Percentiles rank a stretch among this genome's conserved stretches.
Conservation (phyloP, 2,113 vertebrate genomes). For the Fulica atra region DNA sequence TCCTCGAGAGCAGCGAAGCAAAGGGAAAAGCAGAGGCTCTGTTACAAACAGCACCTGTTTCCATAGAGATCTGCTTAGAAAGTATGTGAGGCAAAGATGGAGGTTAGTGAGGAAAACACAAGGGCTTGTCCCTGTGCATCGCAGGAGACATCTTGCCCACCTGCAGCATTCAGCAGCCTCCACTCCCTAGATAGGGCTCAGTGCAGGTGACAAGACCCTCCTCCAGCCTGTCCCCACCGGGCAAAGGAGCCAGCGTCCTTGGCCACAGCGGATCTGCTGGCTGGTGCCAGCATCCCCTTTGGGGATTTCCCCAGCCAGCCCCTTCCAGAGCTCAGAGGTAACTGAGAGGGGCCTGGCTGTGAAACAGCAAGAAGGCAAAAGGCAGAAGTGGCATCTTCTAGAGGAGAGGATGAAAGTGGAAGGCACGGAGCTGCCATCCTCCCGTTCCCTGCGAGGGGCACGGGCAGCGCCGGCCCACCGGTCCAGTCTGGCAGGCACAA, state of each 20-base stretch:
- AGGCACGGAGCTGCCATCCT: background rate
- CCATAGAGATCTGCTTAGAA: slow-evolving; percentile 60
- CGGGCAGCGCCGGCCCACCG: background rate
- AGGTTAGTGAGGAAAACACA: background rate
- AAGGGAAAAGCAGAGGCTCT: slow-evolving; percentile 13
- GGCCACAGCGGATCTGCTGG: background rate
- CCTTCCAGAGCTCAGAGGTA: background rate
- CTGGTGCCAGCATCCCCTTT: background rate
- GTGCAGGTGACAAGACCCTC: background rate
- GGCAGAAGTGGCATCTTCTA: background rate
- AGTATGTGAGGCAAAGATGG: background rate
- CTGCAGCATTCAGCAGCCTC: background rate
- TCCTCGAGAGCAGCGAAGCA: slow-evolving; percentile 7
- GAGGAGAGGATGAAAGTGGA: background rate
- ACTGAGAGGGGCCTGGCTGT: background rate
- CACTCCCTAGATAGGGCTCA: background rate
- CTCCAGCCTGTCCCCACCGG: background rate
- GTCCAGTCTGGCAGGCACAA: background rate
- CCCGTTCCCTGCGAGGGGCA: background rate
- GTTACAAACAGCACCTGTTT: slow-evolving; percentile 35
- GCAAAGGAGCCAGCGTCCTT: background rate
- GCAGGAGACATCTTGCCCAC: background rate
- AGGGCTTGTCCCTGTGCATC: background rate
- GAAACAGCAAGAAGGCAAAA: background rate
- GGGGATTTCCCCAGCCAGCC: background rate